These are phyloP conservation scores for Orthonevra nobilis DNA, from an alignment of 2,888 invertebrate species.

Conservation along the genomic window DNA sequence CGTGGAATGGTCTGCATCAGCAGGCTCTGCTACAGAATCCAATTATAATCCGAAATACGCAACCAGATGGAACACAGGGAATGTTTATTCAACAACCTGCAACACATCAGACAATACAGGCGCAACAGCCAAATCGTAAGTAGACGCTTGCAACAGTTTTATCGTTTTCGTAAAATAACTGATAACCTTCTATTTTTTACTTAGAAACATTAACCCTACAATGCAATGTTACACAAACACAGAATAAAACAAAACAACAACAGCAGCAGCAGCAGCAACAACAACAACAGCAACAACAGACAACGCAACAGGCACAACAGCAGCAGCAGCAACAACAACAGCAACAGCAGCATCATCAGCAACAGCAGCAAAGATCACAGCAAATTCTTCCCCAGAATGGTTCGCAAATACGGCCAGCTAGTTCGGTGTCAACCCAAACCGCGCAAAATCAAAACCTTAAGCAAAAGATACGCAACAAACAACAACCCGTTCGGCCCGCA, in stretches of 20 bases:
- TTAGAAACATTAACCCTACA: conserved; percentile 78
- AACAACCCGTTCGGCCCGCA: conserved; percentile 85
- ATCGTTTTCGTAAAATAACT: conserved; percentile 3
- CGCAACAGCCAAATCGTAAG: conserved; percentile 85
- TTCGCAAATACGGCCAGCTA: conserved; percentile 86
- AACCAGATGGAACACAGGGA: conserved; percentile 85
- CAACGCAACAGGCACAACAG: conserved; percentile 82
- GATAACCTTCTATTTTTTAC: conserved; percentile 7
- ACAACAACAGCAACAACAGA: conserved; percentile 81
- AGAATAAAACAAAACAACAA: conserved; percentile 81
- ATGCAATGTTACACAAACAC: conserved; percentile 78
- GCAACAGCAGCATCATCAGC: conserved; percentile 72
- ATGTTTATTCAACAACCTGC: conserved; percentile 90
- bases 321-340: conserved; percentile 77
- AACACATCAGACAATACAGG: conserved; percentile 82
- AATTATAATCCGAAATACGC: conserved; percentile 88
- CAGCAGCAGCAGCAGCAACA: conserved; percentile 77
- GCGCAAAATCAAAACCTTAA: conserved; percentile 80
- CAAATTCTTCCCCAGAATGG: conserved; percentile 84
- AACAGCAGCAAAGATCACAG: conserved; percentile 75
- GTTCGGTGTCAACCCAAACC: conserved; percentile 93
- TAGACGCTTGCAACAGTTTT: conserved; percentile 58
- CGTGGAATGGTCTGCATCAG: conserved; percentile 88
- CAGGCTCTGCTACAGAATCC: conserved; percentile 88
- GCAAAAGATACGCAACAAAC: conserved; percentile 86